Evolutionary conservation across 2,888 invertebrate species (phyloP).

Genomic region (Hartigia nigra): DNA sequence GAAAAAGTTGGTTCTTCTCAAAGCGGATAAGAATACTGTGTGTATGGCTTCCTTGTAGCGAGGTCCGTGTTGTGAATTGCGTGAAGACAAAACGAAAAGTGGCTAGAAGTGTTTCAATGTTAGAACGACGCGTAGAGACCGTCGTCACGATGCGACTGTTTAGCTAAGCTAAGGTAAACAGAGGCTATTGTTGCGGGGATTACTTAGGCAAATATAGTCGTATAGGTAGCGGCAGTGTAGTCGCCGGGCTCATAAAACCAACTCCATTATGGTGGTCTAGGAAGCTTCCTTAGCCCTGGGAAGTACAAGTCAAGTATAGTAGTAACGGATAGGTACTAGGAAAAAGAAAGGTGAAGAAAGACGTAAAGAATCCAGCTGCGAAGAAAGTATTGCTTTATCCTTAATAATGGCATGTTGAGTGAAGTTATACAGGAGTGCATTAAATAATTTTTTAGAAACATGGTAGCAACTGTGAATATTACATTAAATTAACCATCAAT

Average conservation of each 20-base stretch:
- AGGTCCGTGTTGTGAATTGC: constrained; percentile 34
- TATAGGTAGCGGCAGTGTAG: neutral
- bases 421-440: neutral
- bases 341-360: neutral
- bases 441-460: neutral
- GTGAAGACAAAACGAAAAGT: constrained; percentile 1
- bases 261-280: constrained; percentile 2
- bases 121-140: neutral
- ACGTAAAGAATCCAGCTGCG: neutral
- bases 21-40: neutral
- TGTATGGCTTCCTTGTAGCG: constrained; percentile 16
- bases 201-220: constrained; percentile 2
- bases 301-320: neutral
- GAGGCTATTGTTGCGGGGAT: neutral
- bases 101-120: constrained; percentile 1
- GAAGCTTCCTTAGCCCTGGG: neutral
- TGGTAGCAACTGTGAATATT: neutral
- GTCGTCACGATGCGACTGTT: neutral
- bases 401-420: neutral
- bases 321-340: neutral
- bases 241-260: neutral
- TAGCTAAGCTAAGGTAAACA: neutral
- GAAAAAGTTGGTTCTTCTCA: neutral
- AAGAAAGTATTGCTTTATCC: neutral
- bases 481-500: neutral